Evolutionary conservation across 2,888 invertebrate species (phyloP).

Genomic region (Plagodis dolabraria): DNA sequence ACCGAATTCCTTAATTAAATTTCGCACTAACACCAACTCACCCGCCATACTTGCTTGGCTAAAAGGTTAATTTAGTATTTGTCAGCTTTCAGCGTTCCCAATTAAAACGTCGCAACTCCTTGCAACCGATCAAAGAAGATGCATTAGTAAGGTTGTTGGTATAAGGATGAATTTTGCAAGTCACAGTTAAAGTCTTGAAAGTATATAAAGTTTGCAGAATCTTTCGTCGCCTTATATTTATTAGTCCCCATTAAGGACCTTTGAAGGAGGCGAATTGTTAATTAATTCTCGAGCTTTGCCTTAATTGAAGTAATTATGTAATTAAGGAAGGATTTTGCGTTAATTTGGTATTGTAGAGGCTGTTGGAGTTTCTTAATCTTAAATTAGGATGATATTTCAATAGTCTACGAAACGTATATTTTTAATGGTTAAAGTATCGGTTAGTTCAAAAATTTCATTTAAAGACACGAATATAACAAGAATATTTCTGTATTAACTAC

Average conservation of each 20-base stretch:
- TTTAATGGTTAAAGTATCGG: too few relatives aligned
- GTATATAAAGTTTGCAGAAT: slow-evolving; percentile 50
- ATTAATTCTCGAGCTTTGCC: slow-evolving; percentile 49
- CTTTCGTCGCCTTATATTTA: slow-evolving; percentile 58
- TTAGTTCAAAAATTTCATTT: too few relatives aligned
- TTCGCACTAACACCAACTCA: slow-evolving; percentile 52
- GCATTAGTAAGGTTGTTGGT: slow-evolving; percentile 1
- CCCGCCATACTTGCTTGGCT: slow-evolving; percentile 54
- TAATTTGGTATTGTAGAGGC: slow-evolving; percentile 36
- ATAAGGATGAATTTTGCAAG: slow-evolving; percentile 16
- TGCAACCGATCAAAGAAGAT: not conserved
- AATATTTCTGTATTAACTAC: too few relatives aligned
- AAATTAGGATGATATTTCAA: not conserved
- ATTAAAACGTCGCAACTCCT: slow-evolving; percentile 44
- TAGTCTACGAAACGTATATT: not conserved
- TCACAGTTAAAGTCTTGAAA: slow-evolving; percentile 3
- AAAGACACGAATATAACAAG: too few relatives aligned
- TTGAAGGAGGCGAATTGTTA: slow-evolving; percentile 43
- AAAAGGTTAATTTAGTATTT: slow-evolving; percentile 65
- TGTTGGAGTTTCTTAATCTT: slow-evolving; percentile 16
- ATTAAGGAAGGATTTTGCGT: slow-evolving; percentile 52
- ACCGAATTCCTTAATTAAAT: slow-evolving; percentile 59
- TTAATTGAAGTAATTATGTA: slow-evolving; percentile 56
- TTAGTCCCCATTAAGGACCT: slow-evolving; percentile 43
- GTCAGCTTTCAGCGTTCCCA: slow-evolving; percentile 44